Percentiles rank a stretch among this genome's conserved stretches.
These are phyloP conservation scores for Hybos culiciformis DNA, from an alignment of 2,888 invertebrate genomes.

Conservation along the genomic window DNA sequence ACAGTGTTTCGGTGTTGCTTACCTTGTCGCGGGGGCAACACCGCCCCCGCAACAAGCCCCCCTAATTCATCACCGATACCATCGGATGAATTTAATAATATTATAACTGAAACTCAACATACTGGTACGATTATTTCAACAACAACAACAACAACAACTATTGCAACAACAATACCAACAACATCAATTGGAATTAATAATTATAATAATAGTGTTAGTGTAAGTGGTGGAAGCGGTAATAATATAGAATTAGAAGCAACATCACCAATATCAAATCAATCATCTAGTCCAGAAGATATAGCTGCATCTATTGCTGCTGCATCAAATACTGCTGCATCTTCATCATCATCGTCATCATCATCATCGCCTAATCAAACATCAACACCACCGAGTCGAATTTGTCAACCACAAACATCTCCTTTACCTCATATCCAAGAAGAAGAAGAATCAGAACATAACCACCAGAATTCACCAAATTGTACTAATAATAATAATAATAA, in stretches of 20 bases:
- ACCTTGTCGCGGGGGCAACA: constrained; percentile 69
- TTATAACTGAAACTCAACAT: constrained; percentile 14
- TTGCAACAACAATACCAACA: constrained; percentile 5
- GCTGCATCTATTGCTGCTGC: constrained; percentile 14
- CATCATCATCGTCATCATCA: constrained; percentile 12
- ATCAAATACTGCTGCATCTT: constrained; percentile 12
- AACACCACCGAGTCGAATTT: constrained; percentile 32
- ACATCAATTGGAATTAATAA: too few relatives aligned
- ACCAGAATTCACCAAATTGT: constrained; percentile 35
- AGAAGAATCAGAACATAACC: constrained; percentile 45
- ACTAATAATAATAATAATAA: constrained; percentile 32
- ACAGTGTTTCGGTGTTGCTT: constrained; percentile 71
- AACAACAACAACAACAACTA: neutral
- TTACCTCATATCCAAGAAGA: constrained; percentile 74
- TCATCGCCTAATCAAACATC: constrained; percentile 25
- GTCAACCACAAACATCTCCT: constrained; percentile 51
- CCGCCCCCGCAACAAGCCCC: constrained; percentile 45
- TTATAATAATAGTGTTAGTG: constrained; percentile 14
- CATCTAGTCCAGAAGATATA: constrained; percentile 24
- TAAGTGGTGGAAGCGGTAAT: constrained; percentile 15
- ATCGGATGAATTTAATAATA: constrained; percentile 24
- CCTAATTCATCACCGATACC: constrained; percentile 30
- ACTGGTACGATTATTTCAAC: constrained; percentile 15
- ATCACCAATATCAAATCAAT: constrained; percentile 25
- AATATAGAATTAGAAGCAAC: constrained; percentile 17